Conservation (phyloP, 2,113 vertebrate species). For the Sinocyclocheilus grahami region DNA sequence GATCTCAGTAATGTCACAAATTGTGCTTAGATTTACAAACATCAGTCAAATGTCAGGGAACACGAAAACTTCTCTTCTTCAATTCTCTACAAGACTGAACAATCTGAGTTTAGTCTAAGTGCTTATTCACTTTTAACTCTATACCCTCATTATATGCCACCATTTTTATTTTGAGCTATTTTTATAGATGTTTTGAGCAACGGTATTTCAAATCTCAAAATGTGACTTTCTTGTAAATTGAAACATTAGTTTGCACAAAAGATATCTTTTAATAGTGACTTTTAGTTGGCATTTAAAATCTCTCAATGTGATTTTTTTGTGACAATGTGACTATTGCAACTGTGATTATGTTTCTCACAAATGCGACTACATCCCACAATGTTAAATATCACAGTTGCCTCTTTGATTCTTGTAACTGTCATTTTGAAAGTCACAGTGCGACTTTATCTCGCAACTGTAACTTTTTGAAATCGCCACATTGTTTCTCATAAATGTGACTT, state of each 20-base stretch:
- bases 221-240: neutral
- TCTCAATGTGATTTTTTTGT: neutral
- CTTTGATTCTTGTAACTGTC: neutral
- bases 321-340: too few relatives aligned
- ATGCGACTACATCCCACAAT: neutral
- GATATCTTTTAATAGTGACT: neutral
- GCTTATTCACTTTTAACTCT: neutral
- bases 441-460: neutral
- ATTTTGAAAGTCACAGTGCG: neutral
- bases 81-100: neutral
- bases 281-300: neutral
- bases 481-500: neutral
- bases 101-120: neutral
- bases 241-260: neutral
- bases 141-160: neutral
- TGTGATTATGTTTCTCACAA: neutral
- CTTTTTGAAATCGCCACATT: neutral
- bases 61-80: neutral
- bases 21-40: neutral
- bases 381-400: neutral
- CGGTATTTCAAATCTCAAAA: neutral
- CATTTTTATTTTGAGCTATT: neutral
- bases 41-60: neutral
- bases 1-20: neutral
- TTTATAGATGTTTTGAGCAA: too few relatives aligned